Evolutionary conservation across 2,113 vertebrate genomes (phyloP).

Genomic region (Nematolebias whitei): DNA sequence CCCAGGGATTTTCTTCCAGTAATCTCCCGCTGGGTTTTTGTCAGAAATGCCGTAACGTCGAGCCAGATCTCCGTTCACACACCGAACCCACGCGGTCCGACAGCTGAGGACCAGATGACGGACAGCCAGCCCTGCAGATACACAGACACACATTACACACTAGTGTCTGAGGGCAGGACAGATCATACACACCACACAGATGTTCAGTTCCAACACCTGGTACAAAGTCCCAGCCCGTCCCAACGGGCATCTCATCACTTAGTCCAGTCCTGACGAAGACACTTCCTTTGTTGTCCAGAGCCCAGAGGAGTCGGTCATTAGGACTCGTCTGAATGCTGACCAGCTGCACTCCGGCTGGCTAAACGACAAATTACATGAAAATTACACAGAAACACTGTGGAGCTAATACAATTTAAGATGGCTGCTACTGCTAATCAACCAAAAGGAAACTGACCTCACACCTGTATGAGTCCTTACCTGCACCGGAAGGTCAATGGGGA

Average conservation of each 20-base stretch:
- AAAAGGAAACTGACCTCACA: too few relatives aligned
- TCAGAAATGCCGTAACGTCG: conserved; percentile 91
- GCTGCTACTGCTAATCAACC: too few relatives aligned
- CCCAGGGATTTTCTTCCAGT: conserved; percentile 97
- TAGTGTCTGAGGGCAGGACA: not conserved
- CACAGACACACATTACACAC: not conserved
- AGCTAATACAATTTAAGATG: too few relatives aligned
- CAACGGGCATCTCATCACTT: conserved; percentile 96
- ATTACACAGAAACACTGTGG: too few relatives aligned
- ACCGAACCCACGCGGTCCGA: conserved; percentile 91
- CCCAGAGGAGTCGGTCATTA: conserved; percentile 93
- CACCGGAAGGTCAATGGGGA: conserved; percentile 90
- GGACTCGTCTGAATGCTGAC: conserved; percentile 88
- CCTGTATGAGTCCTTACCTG: too few relatives aligned
- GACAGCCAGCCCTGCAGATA: conserved; percentile 85
- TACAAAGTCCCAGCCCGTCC: conserved; percentile 93
- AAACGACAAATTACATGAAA: conserved; percentile 24
- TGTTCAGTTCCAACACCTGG: conserved; percentile 82
- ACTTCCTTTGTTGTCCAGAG: conserved; percentile 88
- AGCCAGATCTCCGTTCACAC: conserved; percentile 90
- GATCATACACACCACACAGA: not conserved
- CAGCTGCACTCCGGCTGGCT: conserved; percentile 90
- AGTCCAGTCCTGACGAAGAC: conserved; percentile 90
- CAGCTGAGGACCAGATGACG: conserved; percentile 88
- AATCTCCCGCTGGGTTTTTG: conserved; percentile 93